Percentiles rank a stretch among this genome's conserved stretches.
phyloP scores from a whole-genome alignment of 1,140 invertebrate genomes.

The Zaprionus davidi region DNA sequence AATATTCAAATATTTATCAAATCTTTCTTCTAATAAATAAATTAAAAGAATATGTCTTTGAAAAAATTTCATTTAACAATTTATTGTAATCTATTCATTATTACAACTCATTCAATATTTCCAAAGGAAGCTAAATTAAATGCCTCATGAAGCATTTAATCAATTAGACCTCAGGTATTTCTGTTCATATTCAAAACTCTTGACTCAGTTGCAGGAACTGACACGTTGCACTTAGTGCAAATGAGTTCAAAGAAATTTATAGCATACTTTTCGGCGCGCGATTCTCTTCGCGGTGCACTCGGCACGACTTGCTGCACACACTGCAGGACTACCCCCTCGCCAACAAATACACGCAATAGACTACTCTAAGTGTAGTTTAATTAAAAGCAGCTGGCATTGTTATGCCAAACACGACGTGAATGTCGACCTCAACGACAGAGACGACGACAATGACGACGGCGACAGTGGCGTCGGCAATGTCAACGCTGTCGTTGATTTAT shows the following conservation, averaged over 20 bases:
- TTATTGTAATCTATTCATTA: too few relatives aligned
- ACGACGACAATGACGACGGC: neutral
- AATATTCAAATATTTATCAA: neutral
- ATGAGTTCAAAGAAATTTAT: slow-evolving; percentile 55
- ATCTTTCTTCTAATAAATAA: too few relatives aligned
- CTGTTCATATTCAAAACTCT: neutral
- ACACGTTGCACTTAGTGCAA: slow-evolving; percentile 22
- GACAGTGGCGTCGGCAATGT: slow-evolving; percentile 43
- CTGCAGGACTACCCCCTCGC: neutral
- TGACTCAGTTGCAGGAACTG: neutral
- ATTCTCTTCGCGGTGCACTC: slow-evolving; percentile 1
- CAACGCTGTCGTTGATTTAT: slow-evolving; percentile 75
- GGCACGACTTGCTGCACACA: neutral
- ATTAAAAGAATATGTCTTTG: too few relatives aligned
- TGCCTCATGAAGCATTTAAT: neutral
- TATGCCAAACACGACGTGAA: slow-evolving; percentile 51
- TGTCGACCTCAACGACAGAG: slow-evolving; percentile 18
- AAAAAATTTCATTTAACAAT: too few relatives aligned
- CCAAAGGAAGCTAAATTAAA: neutral
- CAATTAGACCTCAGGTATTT: neutral
- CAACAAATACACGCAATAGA: slow-evolving; percentile 32
- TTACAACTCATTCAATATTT: neutral
- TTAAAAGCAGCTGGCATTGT: slow-evolving; percentile 67
- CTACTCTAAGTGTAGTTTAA: slow-evolving; percentile 58
- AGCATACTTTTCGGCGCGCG: slow-evolving; percentile 25